Percentiles rank a stretch among this genome's conserved stretches.
Evolutionary conservation across 1,140 invertebrate genomes (phyloP).

Genomic region (Adoxophyes honmai): DNA sequence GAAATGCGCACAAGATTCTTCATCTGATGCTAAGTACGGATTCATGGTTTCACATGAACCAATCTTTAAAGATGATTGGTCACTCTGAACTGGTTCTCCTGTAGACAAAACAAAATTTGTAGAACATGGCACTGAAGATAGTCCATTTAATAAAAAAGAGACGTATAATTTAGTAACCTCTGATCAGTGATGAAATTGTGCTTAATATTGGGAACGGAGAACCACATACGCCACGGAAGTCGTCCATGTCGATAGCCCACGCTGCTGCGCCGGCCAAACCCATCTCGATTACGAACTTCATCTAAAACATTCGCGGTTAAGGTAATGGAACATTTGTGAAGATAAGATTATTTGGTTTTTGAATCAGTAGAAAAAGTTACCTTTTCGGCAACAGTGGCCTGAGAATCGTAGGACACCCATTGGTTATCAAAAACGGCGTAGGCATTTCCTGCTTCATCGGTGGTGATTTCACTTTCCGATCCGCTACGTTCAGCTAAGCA

Average conservation of each 20-base stretch:
- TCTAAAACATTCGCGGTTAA: conserved; percentile 51
- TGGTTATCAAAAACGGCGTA: conserved; percentile 86
- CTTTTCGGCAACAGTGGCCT: conserved; percentile 82
- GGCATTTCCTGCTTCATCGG: conserved; percentile 83
- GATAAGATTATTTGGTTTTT: conserved; percentile 9
- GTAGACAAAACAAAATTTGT: conserved; percentile 12
- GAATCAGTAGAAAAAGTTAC: conserved; percentile 44
- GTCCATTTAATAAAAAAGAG: neutral
- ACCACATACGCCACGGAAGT: conserved; percentile 83
- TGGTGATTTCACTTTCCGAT: conserved; percentile 78
- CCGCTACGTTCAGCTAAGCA: conserved; percentile 82
- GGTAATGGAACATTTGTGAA: neutral
- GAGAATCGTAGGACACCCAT: conserved; percentile 91
- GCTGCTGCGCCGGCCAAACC: conserved; percentile 83
- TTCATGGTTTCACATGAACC: conserved; percentile 70
- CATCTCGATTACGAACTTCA: conserved; percentile 80
- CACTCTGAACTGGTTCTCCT: conserved; percentile 52
- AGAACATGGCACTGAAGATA: neutral
- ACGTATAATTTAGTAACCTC: conserved; percentile 51
- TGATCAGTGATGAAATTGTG: conserved; percentile 78
- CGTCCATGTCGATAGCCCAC: conserved; percentile 83
- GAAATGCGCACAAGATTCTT: conserved; percentile 82
- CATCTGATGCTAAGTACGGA: conserved; percentile 78
- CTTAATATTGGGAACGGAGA: conserved; percentile 81
- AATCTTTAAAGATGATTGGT: conserved; percentile 62